phyloP scores from a whole-genome alignment of 2,113 vertebrate genomes.

The Peromyscus polionotus region DNA sequence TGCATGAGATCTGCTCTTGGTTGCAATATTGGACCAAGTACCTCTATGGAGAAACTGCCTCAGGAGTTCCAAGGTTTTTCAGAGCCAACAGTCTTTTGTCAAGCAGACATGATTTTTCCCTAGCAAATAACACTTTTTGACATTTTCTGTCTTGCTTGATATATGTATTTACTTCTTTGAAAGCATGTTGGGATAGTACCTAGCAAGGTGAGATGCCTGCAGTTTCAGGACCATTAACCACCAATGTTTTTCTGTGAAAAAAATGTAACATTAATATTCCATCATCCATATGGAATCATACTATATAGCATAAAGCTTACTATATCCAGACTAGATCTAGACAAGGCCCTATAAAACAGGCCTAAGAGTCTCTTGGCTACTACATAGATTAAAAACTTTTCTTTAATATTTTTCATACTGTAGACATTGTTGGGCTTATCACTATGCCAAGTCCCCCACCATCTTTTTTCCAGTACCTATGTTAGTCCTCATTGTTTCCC shows the following conservation, averaged over 20 bases:
- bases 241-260: not conserved
- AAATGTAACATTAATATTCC: not conserved
- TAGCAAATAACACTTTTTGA: not conserved
- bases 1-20: not conserved
- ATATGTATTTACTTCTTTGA: not conserved
- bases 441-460: not conserved
- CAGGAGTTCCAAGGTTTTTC: not conserved
- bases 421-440: not conserved
- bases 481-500: not conserved
- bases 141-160: not conserved
- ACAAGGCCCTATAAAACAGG: not conserved
- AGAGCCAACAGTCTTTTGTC: not conserved
- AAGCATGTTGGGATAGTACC: not conserved
- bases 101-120: not conserved
- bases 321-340: not conserved
- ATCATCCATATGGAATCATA: not conserved
- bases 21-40: not conserved
- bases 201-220: not conserved
- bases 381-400: not conserved
- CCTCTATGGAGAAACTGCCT: not conserved
- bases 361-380: not conserved
- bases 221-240: not conserved
- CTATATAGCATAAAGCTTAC: not conserved
- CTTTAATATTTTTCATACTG: not conserved
- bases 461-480: not conserved